Base-by-base conservation (phyloP, 37 sponge, comb jelly and placozoan genomes). In the Petrosia ficiformis region DNA sequence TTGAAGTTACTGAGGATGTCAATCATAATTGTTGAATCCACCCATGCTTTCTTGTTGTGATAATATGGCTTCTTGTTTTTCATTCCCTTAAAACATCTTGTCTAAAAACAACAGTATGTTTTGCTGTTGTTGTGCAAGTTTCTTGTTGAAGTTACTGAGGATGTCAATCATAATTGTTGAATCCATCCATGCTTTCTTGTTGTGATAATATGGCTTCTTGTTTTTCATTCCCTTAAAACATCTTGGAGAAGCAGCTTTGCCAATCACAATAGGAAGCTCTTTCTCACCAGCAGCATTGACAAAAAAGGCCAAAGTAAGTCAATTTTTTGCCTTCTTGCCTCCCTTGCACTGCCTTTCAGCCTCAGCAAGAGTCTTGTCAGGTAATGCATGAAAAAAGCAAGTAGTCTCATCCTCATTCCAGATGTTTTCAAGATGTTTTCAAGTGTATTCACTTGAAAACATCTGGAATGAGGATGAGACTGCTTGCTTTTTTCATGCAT, bases 51-150 rank as follows among this genome's bases (percentile, higher is more conserved):
- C 31, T 43, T 32, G 28, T 81, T 81, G 31, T 35, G n/a, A 44
- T 74, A 67, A 69, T 82, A 73, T 44, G 73, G 74, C 37, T 77
- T 66, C 57, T 77, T 77, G 26, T 77, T 65, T 40, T 32, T 42
- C 37, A 77, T 52, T 52, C 65, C 19, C 35, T 65, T 73, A 66
- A 82, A 82, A 48, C 68, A 73, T 61, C 73, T 89, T 89, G 26
- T 89, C 84, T 64, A 80, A 61, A 32, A 89, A 61, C 10, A 89
- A 77, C 24, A 79, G 28, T 74, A 89, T 63, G 4, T 79, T 79
- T 57, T 70, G 67, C 3, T 70, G 34, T 39, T 68, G 25, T 37
- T 42, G 14, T 31, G 59, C 71, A 40, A 79, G 43, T 29, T 69
- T 67, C 57, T 42, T 16, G 52, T 79, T 68, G 10, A 52, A 29